Base-by-base conservation (phyloP, 1,140 invertebrate species). In the Drosophila ananassae region DNA sequence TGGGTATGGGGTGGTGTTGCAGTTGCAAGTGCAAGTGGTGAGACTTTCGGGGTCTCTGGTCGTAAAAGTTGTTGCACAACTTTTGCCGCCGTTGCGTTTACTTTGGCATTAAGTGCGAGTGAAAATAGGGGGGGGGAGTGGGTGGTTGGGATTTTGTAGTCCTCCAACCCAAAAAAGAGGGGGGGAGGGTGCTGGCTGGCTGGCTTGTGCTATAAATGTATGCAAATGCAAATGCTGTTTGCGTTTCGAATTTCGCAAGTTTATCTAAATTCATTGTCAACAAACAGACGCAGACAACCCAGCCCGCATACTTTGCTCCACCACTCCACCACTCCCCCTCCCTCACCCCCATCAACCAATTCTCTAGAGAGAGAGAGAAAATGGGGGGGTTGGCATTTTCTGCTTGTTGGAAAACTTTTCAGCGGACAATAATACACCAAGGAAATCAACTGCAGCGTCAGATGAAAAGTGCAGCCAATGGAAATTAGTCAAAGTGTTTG, bases 241-340 rank as follows among this genome's bases (percentile, higher is more conserved):
- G 82, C 82, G 79, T 73, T 85, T 78, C 74, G 82, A 85, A 85
- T 87, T 85, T 85, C 71, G 52, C 74, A 85, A 85, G 82, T 85
- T 85, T 85, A 85, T 85, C 82, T 85, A 85, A 85, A 85, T 87
- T 87, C 82, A 85, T 87, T 85, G 82, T 85, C 82, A 87, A 87
- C 82, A 85, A 85, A 85, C 80, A 84, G 76, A 73, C 73, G 44
- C 41, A 46, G 57, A 46, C 54, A 58, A 56, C 10, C 41, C 9
- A 46, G 2, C 28, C 34, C 28, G 30, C n/a, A 62, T 28, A 24
- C 52, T 32, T 39, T n/a, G 7, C 5, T 28, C 25, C 34, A 32
- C 55, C 34, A 17, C 0, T 17, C 17, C 17, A 0, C 17, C 17
- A 17, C 4, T 17, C 17, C 13, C 6, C 7, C n/a, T 8, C 9